Evolutionary conservation across 53 echinoderm and acorn worm genomes (phyloP), one percentile per base, ranked within the genome.

Genomic region (Crossaster papposus): DNA sequence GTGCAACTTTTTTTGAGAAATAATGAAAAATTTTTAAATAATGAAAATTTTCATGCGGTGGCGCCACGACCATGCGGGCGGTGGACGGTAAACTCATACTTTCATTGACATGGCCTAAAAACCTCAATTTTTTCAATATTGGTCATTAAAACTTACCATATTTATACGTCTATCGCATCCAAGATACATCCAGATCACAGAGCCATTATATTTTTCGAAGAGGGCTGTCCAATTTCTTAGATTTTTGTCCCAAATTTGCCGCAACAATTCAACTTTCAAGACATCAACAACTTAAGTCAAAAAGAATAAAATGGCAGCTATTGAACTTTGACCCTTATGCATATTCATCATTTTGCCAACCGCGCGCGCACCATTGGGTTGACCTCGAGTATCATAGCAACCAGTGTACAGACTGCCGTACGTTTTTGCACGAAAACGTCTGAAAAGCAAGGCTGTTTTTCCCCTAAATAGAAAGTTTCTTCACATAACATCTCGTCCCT

Each of bases 361-460:
- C 33, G 36, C 0, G 20, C 58, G 14, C 68, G 30, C 52, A 51
- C 84, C 71, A 18, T 54, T 2, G 26, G 76, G 87, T 24, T 87
- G 55, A 87, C 22, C 71, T 54, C 7, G 34, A 62, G 87, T 87
- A 77, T 76, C 87, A 22, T 87, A 87, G 87, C 87, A 87, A 87
- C 65, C 38, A 30, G 37, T 36, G 32, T 23, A 74, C 55, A 54
- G 70, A 20, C 2, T 26, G 10, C 7, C 70, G 24, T 38, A 26
- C 7, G 8, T 54, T 86, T n/a, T 76, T 34, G 77, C 87, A 87
- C 87, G 77, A 77, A 35, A 26, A 14, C 24, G 87, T 77, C 70
- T 29, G 3, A 76, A 75, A 75, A 76, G 14, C 14, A 77, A 62
- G 54, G 87, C 14, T 18, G 34, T 73, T 85, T 83, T 53, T n/a